Conservation (phyloP, 2,888 invertebrate genomes). For the Drosophila antonietae region DNA sequence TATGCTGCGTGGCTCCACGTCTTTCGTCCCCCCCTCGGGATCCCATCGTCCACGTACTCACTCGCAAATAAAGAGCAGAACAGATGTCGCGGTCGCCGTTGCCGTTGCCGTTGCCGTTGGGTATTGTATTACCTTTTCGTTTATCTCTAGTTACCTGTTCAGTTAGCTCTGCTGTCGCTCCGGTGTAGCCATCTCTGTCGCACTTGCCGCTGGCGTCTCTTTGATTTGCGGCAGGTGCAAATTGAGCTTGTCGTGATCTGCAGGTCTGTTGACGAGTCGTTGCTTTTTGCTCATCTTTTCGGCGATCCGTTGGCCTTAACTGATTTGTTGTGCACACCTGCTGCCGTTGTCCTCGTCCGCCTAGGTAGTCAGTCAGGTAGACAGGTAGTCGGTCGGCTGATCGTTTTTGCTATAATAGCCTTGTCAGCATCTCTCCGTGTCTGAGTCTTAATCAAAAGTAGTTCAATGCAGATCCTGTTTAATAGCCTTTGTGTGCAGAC, state of each 20-base stretch:
- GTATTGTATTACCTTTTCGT: constrained; percentile 56
- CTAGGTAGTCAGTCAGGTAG: not conserved
- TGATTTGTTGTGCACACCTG: constrained; percentile 63
- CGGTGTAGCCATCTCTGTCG: not conserved
- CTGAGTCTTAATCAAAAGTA: constrained; percentile 57
- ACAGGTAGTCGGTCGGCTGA: constrained; percentile 53
- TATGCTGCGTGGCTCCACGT: constrained; percentile 7
- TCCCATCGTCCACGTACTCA: not conserved
- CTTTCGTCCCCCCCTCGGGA: not conserved
- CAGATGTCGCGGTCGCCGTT: constrained; percentile 61
- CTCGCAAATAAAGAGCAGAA: constrained; percentile 16
- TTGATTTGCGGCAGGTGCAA: constrained; percentile 79
- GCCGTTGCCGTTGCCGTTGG: constrained; percentile 29
- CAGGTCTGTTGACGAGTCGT: constrained; percentile 33
- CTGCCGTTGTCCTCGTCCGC: constrained; percentile 29
- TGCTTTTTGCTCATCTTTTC: constrained; percentile 22
- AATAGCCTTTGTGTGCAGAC: constrained; percentile 44
- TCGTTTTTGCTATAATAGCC: constrained; percentile 54
- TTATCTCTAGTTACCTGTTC: constrained; percentile 63
- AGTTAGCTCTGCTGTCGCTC: constrained; percentile 35
- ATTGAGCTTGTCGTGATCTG: constrained; percentile 46
- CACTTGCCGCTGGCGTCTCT: constrained; percentile 39
- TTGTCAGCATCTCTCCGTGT: constrained; percentile 17
- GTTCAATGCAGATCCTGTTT: constrained; percentile 63
- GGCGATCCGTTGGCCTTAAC: constrained; percentile 44